Evolutionary conservation across 2,113 vertebrate genomes (phyloP).

Genomic region (Pseudorasbora parva): DNA sequence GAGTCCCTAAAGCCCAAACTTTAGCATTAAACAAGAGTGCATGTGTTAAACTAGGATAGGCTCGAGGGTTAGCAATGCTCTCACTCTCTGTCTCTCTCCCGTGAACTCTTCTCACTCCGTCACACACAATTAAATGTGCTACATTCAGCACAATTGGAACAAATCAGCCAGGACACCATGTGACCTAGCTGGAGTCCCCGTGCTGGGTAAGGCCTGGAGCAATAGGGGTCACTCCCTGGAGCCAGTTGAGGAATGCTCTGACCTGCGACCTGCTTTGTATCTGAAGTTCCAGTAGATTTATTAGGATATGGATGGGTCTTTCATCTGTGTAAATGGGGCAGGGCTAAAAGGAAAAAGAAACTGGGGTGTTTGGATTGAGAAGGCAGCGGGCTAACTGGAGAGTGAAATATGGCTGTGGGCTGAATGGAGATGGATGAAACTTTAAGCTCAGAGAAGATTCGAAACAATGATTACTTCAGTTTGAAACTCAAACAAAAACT

Average conservation of each 20-base stretch:
- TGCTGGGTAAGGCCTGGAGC: constrained; percentile 9
- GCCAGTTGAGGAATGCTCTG: background rate
- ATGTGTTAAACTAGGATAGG: background rate
- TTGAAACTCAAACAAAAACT: background rate
- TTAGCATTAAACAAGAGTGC: background rate
- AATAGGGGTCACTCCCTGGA: constrained; percentile 23
- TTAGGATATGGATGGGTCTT: constrained; percentile 11
- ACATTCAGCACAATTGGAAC: constrained; percentile 73
- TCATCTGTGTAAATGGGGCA: constrained; percentile 15
- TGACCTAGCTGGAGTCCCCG: constrained; percentile 58
- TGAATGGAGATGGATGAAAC: background rate
- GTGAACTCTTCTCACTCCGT: constrained; percentile 51
- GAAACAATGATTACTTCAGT: background rate
- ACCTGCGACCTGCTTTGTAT: constrained; percentile 8
- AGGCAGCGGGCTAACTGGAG: background rate
- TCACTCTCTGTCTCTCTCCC: constrained; percentile 28
- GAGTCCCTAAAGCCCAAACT: background rate
- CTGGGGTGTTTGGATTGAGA: background rate
- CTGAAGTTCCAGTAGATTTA: background rate
- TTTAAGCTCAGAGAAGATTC: background rate
- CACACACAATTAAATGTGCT: constrained; percentile 77
- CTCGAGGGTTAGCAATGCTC: background rate
- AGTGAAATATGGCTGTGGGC: constrained; percentile 23
- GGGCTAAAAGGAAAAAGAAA: background rate
- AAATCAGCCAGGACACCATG: constrained; percentile 71